Percentiles rank a stretch among this genome's conserved stretches.
phyloP scores from a whole-genome alignment of 2,888 invertebrate genomes.

The Drosophila phalerata region DNA sequence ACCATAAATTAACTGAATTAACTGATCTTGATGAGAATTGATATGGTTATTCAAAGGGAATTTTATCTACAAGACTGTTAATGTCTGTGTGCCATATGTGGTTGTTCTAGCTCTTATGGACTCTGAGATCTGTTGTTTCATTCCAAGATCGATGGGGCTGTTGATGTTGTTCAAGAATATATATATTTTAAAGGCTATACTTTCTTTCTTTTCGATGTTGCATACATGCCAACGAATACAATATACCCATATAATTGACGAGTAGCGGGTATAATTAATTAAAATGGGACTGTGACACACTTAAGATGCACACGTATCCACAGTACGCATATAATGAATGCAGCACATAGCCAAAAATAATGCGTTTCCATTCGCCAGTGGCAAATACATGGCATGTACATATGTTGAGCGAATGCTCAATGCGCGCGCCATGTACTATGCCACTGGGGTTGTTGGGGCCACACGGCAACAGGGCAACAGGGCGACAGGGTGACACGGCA shows the following conservation, averaged over 20 bases:
- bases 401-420: constrained; percentile 56
- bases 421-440: constrained; percentile 68
- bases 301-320: constrained; percentile 51
- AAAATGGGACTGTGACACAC: constrained; percentile 52
- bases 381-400: constrained; percentile 61
- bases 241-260: neutral
- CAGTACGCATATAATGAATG: constrained; percentile 47
- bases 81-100: neutral
- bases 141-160: neutral
- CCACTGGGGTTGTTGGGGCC: constrained; percentile 64
- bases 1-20: too few species aligned
- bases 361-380: constrained; percentile 78
- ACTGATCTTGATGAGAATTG: neutral
- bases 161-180: neutral
- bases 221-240: neutral
- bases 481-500: constrained; percentile 43
- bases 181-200: neutral
- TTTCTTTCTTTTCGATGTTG: neutral
- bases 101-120: neutral
- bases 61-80: too few species aligned
- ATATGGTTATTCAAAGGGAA: too few species aligned
- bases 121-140: neutral
- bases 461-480: constrained; percentile 6
- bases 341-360: constrained; percentile 60
- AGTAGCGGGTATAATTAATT: constrained; percentile 52